A percentile compares a stretch with the other conserved stretches of the same genome.
Conservation (phyloP, 1,140 invertebrate species). For the Drosophila auraria region DNA sequence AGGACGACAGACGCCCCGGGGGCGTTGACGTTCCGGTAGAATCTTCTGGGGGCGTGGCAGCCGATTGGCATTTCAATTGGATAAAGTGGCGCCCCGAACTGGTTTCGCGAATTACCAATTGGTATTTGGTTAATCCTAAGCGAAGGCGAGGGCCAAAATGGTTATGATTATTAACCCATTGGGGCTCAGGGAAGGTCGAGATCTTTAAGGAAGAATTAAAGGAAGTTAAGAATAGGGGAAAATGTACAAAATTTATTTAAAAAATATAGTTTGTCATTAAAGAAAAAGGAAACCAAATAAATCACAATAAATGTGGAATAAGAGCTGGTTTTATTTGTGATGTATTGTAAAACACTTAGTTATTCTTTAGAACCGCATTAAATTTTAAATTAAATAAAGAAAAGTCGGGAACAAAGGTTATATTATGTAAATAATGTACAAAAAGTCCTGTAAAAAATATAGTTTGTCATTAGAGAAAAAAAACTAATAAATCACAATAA, state of each 20-base stretch:
- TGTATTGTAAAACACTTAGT: too few relatives aligned
- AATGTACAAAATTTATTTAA: too few relatives aligned
- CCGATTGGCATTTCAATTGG: constrained; percentile 78
- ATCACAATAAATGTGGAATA: too few relatives aligned
- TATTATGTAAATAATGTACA: not conserved
- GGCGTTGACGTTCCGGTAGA: constrained; percentile 19
- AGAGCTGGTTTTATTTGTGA: too few relatives aligned
- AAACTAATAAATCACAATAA: too few relatives aligned
- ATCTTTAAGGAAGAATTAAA: too few relatives aligned
- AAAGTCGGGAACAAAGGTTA: not conserved
- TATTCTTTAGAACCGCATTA: too few relatives aligned
- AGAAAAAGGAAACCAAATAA: too few relatives aligned
- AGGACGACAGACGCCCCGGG: constrained; percentile 5
- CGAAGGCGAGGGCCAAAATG: constrained; percentile 12
- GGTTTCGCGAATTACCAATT: constrained; percentile 53
- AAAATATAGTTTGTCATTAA: too few relatives aligned
- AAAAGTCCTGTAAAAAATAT: not conserved
- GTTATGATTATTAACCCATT: constrained; percentile 43
- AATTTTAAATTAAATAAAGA: too few relatives aligned
- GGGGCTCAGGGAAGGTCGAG: not conserved
- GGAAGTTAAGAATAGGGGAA: too few relatives aligned
- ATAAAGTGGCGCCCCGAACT: constrained; percentile 78
- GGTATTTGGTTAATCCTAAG: constrained; percentile 45
- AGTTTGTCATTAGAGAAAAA: not conserved
- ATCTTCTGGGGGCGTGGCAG: constrained; percentile 49